Base-by-base conservation (phyloP, 2,797 vertebrate species). In the Sternotherus odoratus region DNA sequence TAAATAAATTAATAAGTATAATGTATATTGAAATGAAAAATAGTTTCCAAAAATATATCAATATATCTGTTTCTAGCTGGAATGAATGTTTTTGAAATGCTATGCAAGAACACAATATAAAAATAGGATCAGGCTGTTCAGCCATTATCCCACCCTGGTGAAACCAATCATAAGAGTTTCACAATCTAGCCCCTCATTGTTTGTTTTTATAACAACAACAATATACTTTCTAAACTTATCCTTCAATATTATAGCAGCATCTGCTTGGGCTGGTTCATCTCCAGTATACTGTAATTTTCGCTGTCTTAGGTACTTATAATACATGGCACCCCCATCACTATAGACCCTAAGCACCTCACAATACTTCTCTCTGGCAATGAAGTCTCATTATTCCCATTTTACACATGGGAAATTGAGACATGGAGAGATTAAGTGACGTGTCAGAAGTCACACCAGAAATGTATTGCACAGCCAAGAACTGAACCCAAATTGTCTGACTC, bases 121-220 rank as follows among this genome's bases (percentile, higher is more conserved):
- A 30, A 30, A 2, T 46, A 87, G n/a, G 21, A 54, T 15, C 28
- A 48, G 15, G 79, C 60, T 43, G 39, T 17, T 54, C 30, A 63
- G 43, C 7, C 28, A 6, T 81, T 26, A 93, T 2, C 8, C 8
- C 36, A 54, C 10, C 6, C 12, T 28, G 16, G 66, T 0, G 0
- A 91, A 63, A 4, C 26, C 9, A 21, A 15, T 0, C 3, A 8
- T 16, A 2, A 88, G 28, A 82, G 2, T 15, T 33, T 54, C 1
- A 72, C 4, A 82, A 21, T 6, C 10, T 43, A 57, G n/a, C 56
- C 53, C 28, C 16, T 6, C 30, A 2, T 2, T 60, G 9, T 33
- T 63, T 63, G n/a, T 1, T 77, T 56, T 66, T 33, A 90, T 5
- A 16, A 26, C 24, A 43, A 26, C 24, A 43, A 8, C 43, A 28